A percentile compares a stretch with the other conserved stretches of the same genome.
Evolutionary conservation across 2,888 invertebrate genomes (phyloP).

Genomic region (Noctua janthina): DNA sequence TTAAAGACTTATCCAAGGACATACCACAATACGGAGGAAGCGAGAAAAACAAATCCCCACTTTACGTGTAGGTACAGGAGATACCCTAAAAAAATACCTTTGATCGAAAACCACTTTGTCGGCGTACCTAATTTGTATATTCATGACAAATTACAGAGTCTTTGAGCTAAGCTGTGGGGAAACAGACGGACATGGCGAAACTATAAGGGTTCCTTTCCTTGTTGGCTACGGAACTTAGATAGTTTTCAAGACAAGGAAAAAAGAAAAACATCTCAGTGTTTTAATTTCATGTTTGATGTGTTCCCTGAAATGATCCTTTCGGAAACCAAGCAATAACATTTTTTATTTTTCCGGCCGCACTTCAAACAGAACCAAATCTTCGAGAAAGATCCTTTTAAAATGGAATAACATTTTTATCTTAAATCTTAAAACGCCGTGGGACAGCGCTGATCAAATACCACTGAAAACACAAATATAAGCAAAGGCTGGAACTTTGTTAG

Average conservation of each 20-base stretch:
- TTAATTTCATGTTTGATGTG: slow-evolving; percentile 32
- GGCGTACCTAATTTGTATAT: too few species aligned
- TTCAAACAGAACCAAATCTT: slow-evolving; percentile 50
- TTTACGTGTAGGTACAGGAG: too few species aligned
- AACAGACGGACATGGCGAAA: too few species aligned
- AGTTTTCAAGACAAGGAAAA: neutral
- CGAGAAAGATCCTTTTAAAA: slow-evolving; percentile 36
- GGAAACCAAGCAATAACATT: slow-evolving; percentile 17
- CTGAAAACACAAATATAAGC: slow-evolving; percentile 43
- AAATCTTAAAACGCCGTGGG: slow-evolving; percentile 39
- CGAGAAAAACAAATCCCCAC: too few species aligned
- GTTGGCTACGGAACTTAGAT: too few species aligned
- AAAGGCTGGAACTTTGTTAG: slow-evolving; percentile 33
- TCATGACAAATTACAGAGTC: too few species aligned
- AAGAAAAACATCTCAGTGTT: neutral
- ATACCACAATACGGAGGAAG: too few species aligned
- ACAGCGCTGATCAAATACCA: slow-evolving; percentile 40
- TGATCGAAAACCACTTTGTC: too few species aligned
- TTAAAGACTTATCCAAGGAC: too few species aligned
- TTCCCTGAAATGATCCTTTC: slow-evolving; percentile 28
- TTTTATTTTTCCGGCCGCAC: slow-evolving; percentile 1
- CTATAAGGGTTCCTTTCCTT: too few species aligned
- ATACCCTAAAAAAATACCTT: too few species aligned
- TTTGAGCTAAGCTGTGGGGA: too few species aligned
- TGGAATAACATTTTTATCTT: slow-evolving; percentile 45